phyloP scores from a whole-genome alignment of 2,888 invertebrate genomes.

The Bhutanitis thaidina region DNA sequence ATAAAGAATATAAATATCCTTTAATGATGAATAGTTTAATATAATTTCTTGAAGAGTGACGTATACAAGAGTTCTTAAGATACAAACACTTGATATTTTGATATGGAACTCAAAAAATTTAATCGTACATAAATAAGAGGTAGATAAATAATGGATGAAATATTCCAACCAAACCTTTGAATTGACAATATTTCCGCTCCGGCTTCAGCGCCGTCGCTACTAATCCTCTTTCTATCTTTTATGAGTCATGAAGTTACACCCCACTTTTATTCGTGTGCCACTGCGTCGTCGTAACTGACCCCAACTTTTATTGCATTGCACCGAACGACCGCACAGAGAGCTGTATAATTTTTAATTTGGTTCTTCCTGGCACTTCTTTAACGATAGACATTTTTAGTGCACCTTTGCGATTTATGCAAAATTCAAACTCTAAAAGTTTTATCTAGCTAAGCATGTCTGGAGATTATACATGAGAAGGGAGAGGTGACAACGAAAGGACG shows the following conservation, averaged over 20 bases:
- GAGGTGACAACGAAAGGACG: no score
- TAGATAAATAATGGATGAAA: no score
- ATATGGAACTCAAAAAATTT: no score
- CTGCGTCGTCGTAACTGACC: conserved; percentile 6
- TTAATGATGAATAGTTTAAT: no score
- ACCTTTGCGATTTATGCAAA: conserved; percentile 1
- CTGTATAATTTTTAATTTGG: conserved; percentile 6
- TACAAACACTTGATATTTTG: no score
- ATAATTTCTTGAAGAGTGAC: no score
- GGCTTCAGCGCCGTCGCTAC: conserved; percentile 3
- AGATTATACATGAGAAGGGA: neutral
- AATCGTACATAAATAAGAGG: no score
- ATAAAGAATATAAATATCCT: no score
- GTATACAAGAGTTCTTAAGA: no score
- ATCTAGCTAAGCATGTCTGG: neutral
- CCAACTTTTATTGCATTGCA: conserved; percentile 14
- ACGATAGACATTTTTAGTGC: neutral
- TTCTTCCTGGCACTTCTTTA: neutral
- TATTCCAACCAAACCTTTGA: neutral
- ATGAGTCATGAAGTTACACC: conserved; percentile 23
- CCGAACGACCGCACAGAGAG: conserved; percentile 6
- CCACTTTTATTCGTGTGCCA: neutral
- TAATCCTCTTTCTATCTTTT: conserved; percentile 16
- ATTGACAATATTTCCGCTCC: conserved; percentile 6
- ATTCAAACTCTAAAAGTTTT: conserved; percentile 11